Evolutionary conservation across 2,113 vertebrate species (phyloP), one percentile per base, ranked within the genome.

Genomic region (Heterochromis multidens): DNA sequence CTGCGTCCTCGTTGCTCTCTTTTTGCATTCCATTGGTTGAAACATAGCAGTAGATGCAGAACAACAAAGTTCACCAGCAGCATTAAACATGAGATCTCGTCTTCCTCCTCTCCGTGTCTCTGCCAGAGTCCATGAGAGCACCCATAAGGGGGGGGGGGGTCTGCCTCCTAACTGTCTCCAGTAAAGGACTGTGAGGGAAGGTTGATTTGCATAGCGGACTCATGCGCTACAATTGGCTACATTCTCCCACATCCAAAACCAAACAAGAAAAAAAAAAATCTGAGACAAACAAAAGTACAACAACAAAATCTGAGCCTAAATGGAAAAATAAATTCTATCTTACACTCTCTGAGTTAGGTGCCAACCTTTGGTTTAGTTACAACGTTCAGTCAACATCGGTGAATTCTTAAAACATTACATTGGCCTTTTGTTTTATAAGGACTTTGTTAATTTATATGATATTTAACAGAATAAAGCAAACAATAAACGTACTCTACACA

Each of bases 201-300:
- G 92, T 95, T 94, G 93, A 93, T 94, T 96, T 96, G 96, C 96
- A 96, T 96, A 96, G 96, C 95, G 93, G 95, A 96, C 96, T 95
- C 95, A 94, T 95, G 95, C 95, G 93, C 95, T 95, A 96, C 93
- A 96, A 92, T 94, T 95, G 93, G 96, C 96, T 96, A 96, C 95
- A 96, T 96, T 96, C 96, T 95, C 93, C 92, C 92, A 94, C 93
- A 94, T 95, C 91, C 94, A 93, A 89, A 27, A 16, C 27, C 5
- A 17, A 49, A 49, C 5, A 17, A 49, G 6, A 6, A 52, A 3
- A 52, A 52, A 52, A 49, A 46, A 14, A 9, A 12, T n/a, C 35
- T 4, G 5, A 3, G 67, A 49, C 56, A 27, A 52, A 46, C 7
- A 63, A 83, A 67, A 7, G 52, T 70, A 87, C 6, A 49, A 81